Conservation (phyloP, 2,113 vertebrate genomes). For the Emydura subglobosa region DNA sequence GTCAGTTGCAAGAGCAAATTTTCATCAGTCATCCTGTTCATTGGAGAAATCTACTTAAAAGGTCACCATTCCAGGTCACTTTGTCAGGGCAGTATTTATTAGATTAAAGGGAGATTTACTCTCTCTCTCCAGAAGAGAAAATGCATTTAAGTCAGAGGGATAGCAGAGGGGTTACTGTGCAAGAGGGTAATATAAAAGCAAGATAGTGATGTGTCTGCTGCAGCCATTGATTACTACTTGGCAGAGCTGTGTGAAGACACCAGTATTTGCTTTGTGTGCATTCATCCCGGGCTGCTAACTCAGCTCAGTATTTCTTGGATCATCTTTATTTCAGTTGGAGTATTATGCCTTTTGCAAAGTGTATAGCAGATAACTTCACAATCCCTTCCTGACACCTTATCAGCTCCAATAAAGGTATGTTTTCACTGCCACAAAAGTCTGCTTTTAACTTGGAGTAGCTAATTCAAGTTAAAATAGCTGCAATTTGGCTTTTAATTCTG, state of each 20-base stretch:
- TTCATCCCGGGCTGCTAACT: background rate
- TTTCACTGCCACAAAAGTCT: background rate
- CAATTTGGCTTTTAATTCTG: background rate
- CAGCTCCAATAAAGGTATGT: background rate
- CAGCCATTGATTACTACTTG: background rate
- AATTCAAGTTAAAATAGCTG: background rate
- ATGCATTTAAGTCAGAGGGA: background rate
- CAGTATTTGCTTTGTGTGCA: background rate
- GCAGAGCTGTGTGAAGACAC: background rate
- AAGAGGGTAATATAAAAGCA: background rate
- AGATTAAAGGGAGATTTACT: background rate
- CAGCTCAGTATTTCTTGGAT: conserved; percentile 11
- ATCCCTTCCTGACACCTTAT: background rate
- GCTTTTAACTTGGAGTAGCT: background rate
- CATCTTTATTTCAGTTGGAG: conserved; percentile 32
- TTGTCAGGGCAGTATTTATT: background rate
- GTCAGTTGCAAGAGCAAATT: background rate
- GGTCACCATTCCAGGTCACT: background rate
- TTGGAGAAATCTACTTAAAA: background rate
- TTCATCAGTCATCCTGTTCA: background rate
- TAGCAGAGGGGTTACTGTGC: background rate
- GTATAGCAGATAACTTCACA: background rate
- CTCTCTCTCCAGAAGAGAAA: background rate
- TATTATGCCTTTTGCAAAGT: background rate
- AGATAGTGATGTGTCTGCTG: background rate